phyloP scores from a whole-genome alignment of 2,888 invertebrate species.

The Himalopsyche anomala region DNA sequence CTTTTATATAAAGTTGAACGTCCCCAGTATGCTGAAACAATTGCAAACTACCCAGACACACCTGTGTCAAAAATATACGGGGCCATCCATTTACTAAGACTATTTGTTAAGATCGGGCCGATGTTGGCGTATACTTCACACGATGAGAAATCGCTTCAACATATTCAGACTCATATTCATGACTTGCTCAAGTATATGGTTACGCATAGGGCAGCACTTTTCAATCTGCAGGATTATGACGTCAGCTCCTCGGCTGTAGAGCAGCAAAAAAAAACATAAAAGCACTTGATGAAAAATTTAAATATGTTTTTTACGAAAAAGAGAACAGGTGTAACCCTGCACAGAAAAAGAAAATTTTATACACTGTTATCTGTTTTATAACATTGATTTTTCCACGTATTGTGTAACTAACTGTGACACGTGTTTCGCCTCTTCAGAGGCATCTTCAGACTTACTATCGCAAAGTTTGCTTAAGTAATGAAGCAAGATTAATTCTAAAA shows the following conservation, averaged over 20 bases:
- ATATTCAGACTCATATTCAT: slow-evolving; percentile 89
- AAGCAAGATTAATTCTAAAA: too few relatives aligned
- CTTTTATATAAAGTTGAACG: slow-evolving; percentile 95
- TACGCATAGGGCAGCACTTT: slow-evolving; percentile 86
- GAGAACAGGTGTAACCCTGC: too few relatives aligned
- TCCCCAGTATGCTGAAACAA: slow-evolving; percentile 91
- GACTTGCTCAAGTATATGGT: slow-evolving; percentile 94
- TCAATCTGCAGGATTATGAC: slow-evolving; percentile 88
- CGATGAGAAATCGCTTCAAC: slow-evolving; percentile 91
- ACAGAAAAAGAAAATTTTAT: too few relatives aligned
- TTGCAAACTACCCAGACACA: slow-evolving; percentile 86
- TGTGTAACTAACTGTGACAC: too few relatives aligned
- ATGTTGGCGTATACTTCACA: slow-evolving; percentile 93
- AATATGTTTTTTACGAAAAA: too few relatives aligned
- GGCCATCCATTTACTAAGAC: slow-evolving; percentile 89
- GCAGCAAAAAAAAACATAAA: slow-evolving; percentile 3
- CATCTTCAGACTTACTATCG: too few relatives aligned
- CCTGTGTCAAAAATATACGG: slow-evolving; percentile 92
- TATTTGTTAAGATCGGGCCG: slow-evolving; percentile 93
- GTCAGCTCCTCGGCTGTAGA: neutral
- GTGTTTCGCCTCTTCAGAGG: too few relatives aligned
- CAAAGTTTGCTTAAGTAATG: too few relatives aligned
- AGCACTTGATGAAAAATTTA: too few relatives aligned
- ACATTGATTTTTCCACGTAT: too few relatives aligned
- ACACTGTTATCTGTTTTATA: too few relatives aligned